Conservation (phyloP, 1,140 invertebrate genomes). For the Acromyrmex echinatior region DNA sequence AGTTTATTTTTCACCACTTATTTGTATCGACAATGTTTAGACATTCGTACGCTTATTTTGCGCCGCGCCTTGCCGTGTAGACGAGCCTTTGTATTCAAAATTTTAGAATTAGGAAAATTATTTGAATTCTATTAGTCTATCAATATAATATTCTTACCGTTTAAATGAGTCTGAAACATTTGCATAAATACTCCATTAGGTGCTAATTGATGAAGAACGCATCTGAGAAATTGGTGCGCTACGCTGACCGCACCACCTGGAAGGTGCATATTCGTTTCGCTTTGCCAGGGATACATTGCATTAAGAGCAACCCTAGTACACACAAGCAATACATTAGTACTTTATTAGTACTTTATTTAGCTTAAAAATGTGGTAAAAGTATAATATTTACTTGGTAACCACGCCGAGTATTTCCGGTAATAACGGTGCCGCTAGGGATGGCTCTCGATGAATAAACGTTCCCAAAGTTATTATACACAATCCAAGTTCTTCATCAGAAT, state of each 20-base stretch:
- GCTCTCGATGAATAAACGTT: conserved; percentile 98
- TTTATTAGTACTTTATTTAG: not conserved
- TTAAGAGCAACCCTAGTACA: conserved; percentile 89
- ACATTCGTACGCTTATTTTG: too few relatives aligned
- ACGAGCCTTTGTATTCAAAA: not conserved
- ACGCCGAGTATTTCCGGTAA: conserved; percentile 96
- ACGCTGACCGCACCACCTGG: conserved; percentile 96
- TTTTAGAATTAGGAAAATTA: conserved; percentile 26
- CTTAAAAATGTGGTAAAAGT: not conserved
- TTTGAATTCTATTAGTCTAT: conserved; percentile 36
- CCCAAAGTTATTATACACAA: conserved; percentile 97
- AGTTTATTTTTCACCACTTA: too few relatives aligned
- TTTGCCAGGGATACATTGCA: conserved; percentile 96
- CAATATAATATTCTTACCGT: conserved; percentile 87
- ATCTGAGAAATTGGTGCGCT: conserved; percentile 98
- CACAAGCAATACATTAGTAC: not conserved
- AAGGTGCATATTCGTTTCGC: conserved; percentile 94
- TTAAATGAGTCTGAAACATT: conserved; percentile 96
- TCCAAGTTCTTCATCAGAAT: conserved; percentile 98
- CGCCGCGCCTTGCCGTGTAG: not conserved
- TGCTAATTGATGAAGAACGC: conserved; percentile 97
- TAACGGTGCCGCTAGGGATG: conserved; percentile 96
- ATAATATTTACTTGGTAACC: conserved; percentile 91
- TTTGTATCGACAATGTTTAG: too few relatives aligned
- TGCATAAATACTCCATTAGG: conserved; percentile 98